Conservation (phyloP, 2,797 vertebrate species). For the Malacoraja senta region DNA sequence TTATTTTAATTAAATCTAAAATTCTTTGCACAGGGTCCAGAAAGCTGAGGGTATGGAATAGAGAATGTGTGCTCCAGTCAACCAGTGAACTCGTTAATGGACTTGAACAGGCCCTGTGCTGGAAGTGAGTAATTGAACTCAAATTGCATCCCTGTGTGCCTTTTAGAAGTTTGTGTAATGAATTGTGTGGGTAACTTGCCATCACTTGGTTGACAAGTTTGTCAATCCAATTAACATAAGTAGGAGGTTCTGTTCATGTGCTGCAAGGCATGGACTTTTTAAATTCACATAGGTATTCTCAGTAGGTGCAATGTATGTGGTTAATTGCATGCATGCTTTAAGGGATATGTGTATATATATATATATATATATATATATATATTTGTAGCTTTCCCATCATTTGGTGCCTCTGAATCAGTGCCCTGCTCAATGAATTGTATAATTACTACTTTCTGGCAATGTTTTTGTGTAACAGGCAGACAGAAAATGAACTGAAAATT, state of each 20-base stretch:
- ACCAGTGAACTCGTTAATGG: slow-evolving; percentile 81
- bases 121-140: slow-evolving; percentile 74
- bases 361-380: too few species aligned
- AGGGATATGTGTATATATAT: neutral
- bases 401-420: neutral
- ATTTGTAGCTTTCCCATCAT: neutral
- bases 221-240: neutral
- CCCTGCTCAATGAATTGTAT: neutral
- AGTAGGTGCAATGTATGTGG: neutral
- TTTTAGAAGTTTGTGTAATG: neutral
- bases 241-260: neutral
- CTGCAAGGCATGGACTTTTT: neutral
- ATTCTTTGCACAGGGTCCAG: slow-evolving; percentile 58
- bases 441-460: neutral
- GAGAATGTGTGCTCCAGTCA: slow-evolving; percentile 85
- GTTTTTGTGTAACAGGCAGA: neutral
- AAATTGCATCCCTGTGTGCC: neutral
- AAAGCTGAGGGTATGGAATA: slow-evolving; percentile 84
- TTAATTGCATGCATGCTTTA: neutral
- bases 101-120: slow-evolving; percentile 79
- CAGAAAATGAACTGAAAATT: neutral
- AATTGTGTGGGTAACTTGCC: neutral
- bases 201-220: neutral
- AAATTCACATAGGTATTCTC: neutral
- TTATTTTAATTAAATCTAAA: neutral